Conservation (phyloP, 2,888 invertebrate species). For the Gandaritis pyraliata region DNA sequence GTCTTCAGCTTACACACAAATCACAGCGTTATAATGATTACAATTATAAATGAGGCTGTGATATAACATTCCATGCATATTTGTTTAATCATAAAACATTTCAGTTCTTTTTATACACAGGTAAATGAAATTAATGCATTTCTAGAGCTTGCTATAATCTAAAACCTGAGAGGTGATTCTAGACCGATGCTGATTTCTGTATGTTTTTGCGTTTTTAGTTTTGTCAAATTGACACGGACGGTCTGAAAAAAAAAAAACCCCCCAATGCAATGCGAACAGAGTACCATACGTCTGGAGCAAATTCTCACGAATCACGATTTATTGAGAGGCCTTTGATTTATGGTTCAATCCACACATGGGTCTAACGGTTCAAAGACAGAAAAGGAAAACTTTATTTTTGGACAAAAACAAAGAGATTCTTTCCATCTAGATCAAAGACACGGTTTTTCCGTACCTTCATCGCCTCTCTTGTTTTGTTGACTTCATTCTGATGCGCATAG, state of each 20-base stretch:
- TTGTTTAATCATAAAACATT: no score
- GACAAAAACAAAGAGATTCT: slow-evolving; percentile 64
- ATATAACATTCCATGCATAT: no score
- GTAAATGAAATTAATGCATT: no score
- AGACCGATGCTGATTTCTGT: no score
- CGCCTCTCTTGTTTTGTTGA: slow-evolving; percentile 55
- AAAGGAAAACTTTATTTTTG: slow-evolving; percentile 69
- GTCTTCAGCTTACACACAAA: slow-evolving; percentile 7
- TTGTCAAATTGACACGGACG: background rate
- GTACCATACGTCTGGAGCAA: slow-evolving; percentile 63
- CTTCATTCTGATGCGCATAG: slow-evolving; percentile 61
- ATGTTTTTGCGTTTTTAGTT: no score
- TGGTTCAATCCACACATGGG: slow-evolving; percentile 75
- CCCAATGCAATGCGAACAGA: slow-evolving; percentile 39
- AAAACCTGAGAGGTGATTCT: no score
- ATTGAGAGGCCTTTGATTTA: slow-evolving; percentile 79
- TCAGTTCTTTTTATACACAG: no score
- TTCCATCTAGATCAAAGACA: slow-evolving; percentile 54
- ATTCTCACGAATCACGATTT: slow-evolving; percentile 73
- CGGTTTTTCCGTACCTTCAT: slow-evolving; percentile 51
- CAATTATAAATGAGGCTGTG: no score
- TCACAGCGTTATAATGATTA: no score
- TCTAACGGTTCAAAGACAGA: slow-evolving; percentile 74
- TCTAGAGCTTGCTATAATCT: no score
- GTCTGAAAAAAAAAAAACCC: background rate